Base-by-base conservation (phyloP, 2,888 invertebrate genomes). In the Catocala nupta region DNA sequence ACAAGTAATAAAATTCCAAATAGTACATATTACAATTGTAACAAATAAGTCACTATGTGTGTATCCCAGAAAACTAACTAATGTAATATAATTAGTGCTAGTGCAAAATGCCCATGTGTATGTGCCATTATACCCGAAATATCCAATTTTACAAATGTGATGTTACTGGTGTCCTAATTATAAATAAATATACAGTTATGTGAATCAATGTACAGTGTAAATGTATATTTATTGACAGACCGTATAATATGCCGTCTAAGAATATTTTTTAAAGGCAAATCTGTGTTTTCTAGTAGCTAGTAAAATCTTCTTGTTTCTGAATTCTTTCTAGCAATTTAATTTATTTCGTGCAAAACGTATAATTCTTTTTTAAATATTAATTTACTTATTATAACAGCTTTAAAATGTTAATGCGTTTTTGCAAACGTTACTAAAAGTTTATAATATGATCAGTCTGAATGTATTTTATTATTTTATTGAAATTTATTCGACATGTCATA, bases 81-180 rank as follows among this genome's bases (percentile, higher is more conserved):
- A 13, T n/a, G 0, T 3, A 49, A 44, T 51, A 36, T 39, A n/a
- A 74, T 86, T 86, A 86, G 85, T 85, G 84, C 82, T 50, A 66
- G 87, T 87, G 87, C 85, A 55, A 42, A 58, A 67, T 36, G 67
- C 61, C 52, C 59, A 68, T 70, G 72, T 80, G 68, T 63, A 53
- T 75, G 80, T 82, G 84, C 77, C 57, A 12, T 73, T 55, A 65
- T 63, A 71, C 42, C 61, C 67, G 62, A 61, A 56, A 65, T 63
- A 63, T 57, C 65, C 67, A 59, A 12, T 62, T 58, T 59, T 61
- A 44, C 45, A 11, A 44, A 59, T 51, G 36, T 59, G 13, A 59
- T 53, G 42, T 50, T 51, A 39, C 63, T 52, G 56, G n/a, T 62
- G 25, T 44, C 39, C n/a, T 52, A 52, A 48, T 54, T 50, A 45